Conservation (phyloP, 2,113 vertebrate genomes). For the Burhinus oedicnemus region DNA sequence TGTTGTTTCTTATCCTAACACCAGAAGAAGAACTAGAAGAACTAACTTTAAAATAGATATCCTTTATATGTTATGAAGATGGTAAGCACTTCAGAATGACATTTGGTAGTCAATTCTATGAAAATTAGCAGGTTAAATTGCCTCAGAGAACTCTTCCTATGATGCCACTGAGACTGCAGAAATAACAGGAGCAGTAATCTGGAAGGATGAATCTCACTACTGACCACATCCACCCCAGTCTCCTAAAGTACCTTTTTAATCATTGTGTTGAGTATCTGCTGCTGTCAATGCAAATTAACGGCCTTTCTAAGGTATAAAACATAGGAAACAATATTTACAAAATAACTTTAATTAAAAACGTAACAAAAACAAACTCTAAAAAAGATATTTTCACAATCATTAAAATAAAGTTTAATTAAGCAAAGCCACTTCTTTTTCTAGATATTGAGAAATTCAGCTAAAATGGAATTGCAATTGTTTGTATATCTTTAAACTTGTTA, state of each 20-base stretch:
- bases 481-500: slow-evolving; percentile 47
- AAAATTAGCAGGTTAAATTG: neutral
- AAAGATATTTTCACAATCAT: slow-evolving; percentile 57
- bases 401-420: slow-evolving; percentile 62
- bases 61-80: neutral
- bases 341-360: slow-evolving; percentile 69
- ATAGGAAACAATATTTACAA: slow-evolving; percentile 67
- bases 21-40: neutral
- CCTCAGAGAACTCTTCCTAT: neutral
- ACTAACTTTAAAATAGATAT: neutral
- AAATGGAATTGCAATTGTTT: slow-evolving; percentile 24
- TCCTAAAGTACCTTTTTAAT: neutral
- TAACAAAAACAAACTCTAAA: slow-evolving; percentile 40
- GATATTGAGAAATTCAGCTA: slow-evolving; percentile 19
- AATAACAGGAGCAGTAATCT: neutral
- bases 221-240: neutral
- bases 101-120: neutral
- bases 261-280: neutral
- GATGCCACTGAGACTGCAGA: neutral
- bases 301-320: slow-evolving; percentile 58
- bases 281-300: slow-evolving; percentile 18
- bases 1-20: neutral
- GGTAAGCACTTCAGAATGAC: neutral
- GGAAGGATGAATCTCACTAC: neutral
- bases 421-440: slow-evolving; percentile 43